A percentile compares a stretch with the other conserved stretches of the same genome.
Evolutionary conservation across 2,888 invertebrate species (phyloP).

Genomic region (Erannis defoliaria): DNA sequence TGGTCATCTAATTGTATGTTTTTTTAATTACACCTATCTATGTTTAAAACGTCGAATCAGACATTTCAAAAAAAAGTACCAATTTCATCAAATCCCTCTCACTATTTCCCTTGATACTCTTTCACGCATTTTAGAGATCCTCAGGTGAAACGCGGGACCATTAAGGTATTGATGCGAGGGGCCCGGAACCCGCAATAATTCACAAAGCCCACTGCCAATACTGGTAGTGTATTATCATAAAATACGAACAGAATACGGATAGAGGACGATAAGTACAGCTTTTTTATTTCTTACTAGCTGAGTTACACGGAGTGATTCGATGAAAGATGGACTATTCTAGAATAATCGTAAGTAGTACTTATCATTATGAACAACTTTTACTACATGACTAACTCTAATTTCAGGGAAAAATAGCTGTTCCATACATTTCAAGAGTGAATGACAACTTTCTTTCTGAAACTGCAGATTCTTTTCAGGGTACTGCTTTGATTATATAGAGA

Average conservation of each 20-base stretch:
- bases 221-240: conserved; percentile 64
- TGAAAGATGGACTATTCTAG: no score
- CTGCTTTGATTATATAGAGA: no score
- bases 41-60: background rate
- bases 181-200: conserved; percentile 79
- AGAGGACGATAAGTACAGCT: background rate
- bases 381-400: no score
- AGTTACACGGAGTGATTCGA: no score
- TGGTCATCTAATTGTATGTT: no score
- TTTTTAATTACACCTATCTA: no score
- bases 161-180: conserved; percentile 79
- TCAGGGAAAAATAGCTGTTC: no score
- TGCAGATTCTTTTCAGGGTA: no score
- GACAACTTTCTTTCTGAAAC: no score
- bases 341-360: no score
- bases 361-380: no score
- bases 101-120: conserved; percentile 58
- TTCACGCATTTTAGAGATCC: conserved; percentile 74
- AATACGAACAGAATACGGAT: conserved; percentile 28
- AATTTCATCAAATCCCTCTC: background rate
- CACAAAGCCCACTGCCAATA: conserved; percentile 80
- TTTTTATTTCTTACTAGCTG: background rate
- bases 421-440: no score
- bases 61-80: background rate
- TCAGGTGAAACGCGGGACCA: conserved; percentile 69